A percentile compares a stretch with the other conserved stretches of the same genome.
phyloP scores from a whole-genome alignment of 2,888 invertebrate genomes.

The Trichacis sp. region DNA sequence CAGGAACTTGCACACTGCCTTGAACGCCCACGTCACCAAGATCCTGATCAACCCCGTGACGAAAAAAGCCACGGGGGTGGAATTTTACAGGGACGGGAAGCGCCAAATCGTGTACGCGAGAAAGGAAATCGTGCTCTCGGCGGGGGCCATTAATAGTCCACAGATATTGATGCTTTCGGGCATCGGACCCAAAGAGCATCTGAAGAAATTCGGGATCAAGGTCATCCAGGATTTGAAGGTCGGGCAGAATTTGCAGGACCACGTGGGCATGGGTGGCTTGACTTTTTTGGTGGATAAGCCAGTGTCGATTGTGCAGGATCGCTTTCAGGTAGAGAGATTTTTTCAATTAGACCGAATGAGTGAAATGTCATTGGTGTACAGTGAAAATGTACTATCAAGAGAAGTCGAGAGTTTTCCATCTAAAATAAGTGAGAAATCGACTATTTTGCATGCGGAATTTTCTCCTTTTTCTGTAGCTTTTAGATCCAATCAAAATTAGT shows the following conservation, averaged over 20 bases:
- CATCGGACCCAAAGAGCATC: conserved; percentile 79
- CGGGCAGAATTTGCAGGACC: conserved; percentile 88
- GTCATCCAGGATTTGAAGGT: conserved; percentile 81
- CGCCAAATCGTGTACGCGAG: conserved; percentile 79
- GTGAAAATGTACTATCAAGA: too few relatives aligned
- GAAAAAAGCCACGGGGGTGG: conserved; percentile 83
- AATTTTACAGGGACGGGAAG: conserved; percentile 81
- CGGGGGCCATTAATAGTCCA: conserved; percentile 92
- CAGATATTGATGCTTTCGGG: conserved; percentile 94
- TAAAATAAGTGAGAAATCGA: too few relatives aligned
- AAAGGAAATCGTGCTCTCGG: conserved; percentile 88
- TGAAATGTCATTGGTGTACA: too few relatives aligned
- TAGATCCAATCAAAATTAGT: too few relatives aligned
- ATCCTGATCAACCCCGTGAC: conserved; percentile 80
- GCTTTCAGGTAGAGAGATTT: conserved; percentile 80
- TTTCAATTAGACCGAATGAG: too few relatives aligned
- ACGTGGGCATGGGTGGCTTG: conserved; percentile 87
- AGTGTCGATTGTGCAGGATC: conserved; percentile 84
- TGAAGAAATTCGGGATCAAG: conserved; percentile 78
- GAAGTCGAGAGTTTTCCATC: too few relatives aligned
- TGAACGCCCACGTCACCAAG: conserved; percentile 83
- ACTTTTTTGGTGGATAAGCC: conserved; percentile 86
- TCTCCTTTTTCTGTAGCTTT: too few relatives aligned
- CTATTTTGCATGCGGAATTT: too few relatives aligned
- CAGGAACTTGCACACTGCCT: conserved; percentile 83